Evolutionary conservation across 2,113 vertebrate genomes (phyloP), one percentile per base, ranked within the genome.

Genomic region (Bufo gargarizans): DNA sequence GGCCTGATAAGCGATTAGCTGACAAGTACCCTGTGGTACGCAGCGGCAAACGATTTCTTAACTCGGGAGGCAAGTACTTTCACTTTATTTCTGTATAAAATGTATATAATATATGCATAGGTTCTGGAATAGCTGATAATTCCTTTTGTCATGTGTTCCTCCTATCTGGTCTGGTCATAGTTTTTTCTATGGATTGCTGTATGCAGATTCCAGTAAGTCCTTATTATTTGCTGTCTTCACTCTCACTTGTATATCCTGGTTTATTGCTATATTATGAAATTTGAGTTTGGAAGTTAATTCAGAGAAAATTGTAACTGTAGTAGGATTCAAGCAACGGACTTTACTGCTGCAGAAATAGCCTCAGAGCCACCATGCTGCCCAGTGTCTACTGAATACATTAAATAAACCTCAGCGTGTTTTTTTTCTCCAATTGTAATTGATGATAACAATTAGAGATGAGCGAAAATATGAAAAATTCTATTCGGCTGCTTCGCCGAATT

Each of bases 1-100:
- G 98, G 98, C 98, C 98, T 0, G 98, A 99, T 92, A 97, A 97
- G 89, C 94, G 93, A 58, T 92, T 99, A 6, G 93, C 93, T 58
- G 98, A 99, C 88, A 99, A 96, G 91, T 99, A 99, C 89, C 98
- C 98, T 2, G 82, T 94, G 65, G 94, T 99, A 59, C 97, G 96
- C 88, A 97, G 95, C 80, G 98, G 98, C 65, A 99, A 98, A 91
- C 95, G 97, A 90, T 99, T 96, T 93, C 96, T 99, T 91, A 98
- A 97, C 93, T 97, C 98, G 49, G 98, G 98, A 97, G 98, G 98
- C 97, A 91, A 90, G 96, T 92, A 17, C 11, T 79, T 58, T 53
- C 2, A 3, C 13, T 56, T 58, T 33, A 10, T 72, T 45, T 45
- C 0, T 72, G 33, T 16, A 45, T 43, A 6, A 6, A 67, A 67